A percentile compares a stretch with the other conserved stretches of the same genome.
Conservation (phyloP, 2,113 vertebrate genomes). For the Bubalus kerabau region DNA sequence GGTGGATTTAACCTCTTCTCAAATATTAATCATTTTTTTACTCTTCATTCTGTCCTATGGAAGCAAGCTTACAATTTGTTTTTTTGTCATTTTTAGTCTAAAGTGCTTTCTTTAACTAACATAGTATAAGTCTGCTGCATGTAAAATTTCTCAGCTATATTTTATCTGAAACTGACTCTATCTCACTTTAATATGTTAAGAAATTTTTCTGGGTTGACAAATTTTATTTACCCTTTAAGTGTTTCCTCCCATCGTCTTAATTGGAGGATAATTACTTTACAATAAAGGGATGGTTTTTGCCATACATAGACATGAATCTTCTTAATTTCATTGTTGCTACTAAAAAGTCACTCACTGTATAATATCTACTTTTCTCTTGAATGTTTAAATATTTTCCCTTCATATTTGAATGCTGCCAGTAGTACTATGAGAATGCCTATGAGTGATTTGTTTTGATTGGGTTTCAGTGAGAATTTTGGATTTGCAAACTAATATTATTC, state of each 20-base stretch:
- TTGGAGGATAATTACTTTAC: background rate
- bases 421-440: background rate
- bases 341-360: background rate
- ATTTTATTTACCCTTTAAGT: background rate
- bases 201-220: background rate
- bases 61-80: background rate
- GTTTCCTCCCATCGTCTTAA: background rate
- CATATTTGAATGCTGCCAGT: background rate
- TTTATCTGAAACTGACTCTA: background rate
- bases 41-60: background rate
- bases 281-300: background rate
- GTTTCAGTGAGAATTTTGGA: background rate
- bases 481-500: too few species aligned
- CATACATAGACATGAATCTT: background rate
- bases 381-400: background rate
- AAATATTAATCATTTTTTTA: background rate
- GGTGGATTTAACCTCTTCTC: background rate
- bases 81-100: background rate
- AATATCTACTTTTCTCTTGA: background rate
- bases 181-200: background rate
- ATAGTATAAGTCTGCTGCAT: background rate
- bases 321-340: background rate
- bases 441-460: background rate
- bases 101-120: background rate
- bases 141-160: background rate